Evolutionary conservation across 53 echinoderm and acorn worm species (phyloP), one percentile per base, ranked within the genome.

Genomic region (Crossaster papposus): DNA sequence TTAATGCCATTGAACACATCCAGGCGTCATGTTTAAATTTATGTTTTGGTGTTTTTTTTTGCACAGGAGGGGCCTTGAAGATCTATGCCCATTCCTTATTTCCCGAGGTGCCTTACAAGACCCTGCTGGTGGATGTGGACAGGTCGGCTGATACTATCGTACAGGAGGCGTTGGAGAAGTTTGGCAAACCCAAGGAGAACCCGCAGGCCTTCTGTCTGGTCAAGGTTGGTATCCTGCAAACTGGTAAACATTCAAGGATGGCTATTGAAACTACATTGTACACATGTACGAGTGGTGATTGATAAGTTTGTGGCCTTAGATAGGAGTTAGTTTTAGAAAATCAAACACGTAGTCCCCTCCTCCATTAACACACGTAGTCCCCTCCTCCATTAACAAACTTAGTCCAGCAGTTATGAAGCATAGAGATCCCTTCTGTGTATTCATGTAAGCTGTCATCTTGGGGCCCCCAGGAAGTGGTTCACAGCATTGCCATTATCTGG

Each of bases 61-160:
- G 75, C 36, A 26, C 83, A 96, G 96, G 99, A 81, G 99, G 99
- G 38, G 90, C 94, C 10, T 88, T 96, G 54, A 99, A 99, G 89
- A 92, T 99, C 24, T 96, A 92, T 58, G 99, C 96, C 65, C 96
- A 99, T 88, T 90, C 96, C 33, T 74, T 95, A 1, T 96, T 96
- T 64, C 98, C 99, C 15, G 94, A 96, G 85, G 96, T 94, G 14
- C 94, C 96, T 14, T 99, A 99, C 91, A 99, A 96, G 90, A 93
- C 99, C 13, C 85, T 99, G 4, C 91, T 99, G 10, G 92, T 99
- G 22, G 93, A 93, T 33, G 90, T 95, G 36, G 93, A 92, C 62
- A 90, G 93, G 36, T 84, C 90, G 14, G 85, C 95, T 7, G 93
- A 85, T 14, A 85, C 82, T 22, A 99, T 99, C 64, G 92, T 99